phyloP scores from a whole-genome alignment of 2,113 vertebrate genomes.

The Phocoena phocoena region DNA sequence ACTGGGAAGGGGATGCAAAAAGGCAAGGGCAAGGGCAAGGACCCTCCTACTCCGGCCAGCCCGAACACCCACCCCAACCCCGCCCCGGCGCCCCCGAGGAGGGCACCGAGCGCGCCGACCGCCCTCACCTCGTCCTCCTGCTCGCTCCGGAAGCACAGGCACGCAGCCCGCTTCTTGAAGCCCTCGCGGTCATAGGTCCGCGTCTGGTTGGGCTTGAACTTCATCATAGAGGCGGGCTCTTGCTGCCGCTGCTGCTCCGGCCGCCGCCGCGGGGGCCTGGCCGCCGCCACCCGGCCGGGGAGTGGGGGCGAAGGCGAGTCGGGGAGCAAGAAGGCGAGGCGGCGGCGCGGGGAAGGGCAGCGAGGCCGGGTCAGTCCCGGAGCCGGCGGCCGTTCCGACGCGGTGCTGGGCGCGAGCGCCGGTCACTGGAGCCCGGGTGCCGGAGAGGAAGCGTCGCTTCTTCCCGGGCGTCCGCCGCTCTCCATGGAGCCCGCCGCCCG shows the following conservation, averaged over 20 bases:
- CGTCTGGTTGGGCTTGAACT: conserved; percentile 97
- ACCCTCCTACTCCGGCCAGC: too few relatives aligned
- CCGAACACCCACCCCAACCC: not conserved
- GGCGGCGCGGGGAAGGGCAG: not conserved
- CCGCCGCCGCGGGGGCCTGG: conserved; percentile 59
- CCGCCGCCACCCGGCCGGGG: conserved; percentile 72
- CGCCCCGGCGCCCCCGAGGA: not conserved
- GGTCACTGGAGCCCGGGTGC: conserved; percentile 49
- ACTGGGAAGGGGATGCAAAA: not conserved
- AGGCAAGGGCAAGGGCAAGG: not conserved
- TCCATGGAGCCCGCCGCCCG: conserved; percentile 77
- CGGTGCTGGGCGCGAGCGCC: not conserved
- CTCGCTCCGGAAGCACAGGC: conserved; percentile 94
- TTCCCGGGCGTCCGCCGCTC: conserved; percentile 49
- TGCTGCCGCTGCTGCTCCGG: conserved; percentile 65
- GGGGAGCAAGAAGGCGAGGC: not conserved
- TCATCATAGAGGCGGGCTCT: conserved; percentile 91
- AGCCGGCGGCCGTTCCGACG: not conserved
- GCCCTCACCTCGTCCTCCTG: conserved; percentile 93
- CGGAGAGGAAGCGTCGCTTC: conserved; percentile 38
- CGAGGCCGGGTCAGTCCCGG: not conserved
- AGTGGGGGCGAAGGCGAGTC: conserved; percentile 9
- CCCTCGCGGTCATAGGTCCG: conserved; percentile 97
- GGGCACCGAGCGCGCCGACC: not conserved
- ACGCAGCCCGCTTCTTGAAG: conserved; percentile 96